Base-by-base conservation (phyloP, 1,140 invertebrate species). In the Periplaneta americana region DNA sequence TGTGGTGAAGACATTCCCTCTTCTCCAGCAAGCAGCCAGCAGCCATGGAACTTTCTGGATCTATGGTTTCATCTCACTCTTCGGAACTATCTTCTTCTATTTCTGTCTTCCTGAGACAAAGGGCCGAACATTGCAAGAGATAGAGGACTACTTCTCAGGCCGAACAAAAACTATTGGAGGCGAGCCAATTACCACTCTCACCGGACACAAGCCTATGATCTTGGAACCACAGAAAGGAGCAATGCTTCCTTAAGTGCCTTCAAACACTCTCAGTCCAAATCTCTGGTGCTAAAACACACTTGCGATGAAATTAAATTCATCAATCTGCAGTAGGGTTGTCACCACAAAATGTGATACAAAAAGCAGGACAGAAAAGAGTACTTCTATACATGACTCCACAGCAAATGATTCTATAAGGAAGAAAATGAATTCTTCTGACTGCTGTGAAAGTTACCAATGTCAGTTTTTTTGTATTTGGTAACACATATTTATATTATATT, bases 21-120 rank as follows among this genome's bases (percentile, higher is more conserved):
- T 91, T 11, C 82, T 94, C 2, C 88, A 89, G 17, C 85, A 88
- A 22, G 15, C 84, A 0, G 83, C 93, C 11, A 89, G 91, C 34
- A 88, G 89, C 75, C 90, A 92, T 84, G 93, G 92, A 3, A 89
- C 91, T 0, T 94, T 93, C 82, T 88, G 91, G 1, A 82, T 93
- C 0, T 94, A 93, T 81, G 93, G 94, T 0, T 88, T 88, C 32
- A 89, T 92, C 82, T 93, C 93, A 10, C 84, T 92, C 4, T 85
- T 89, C 37, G 91, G 92, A 87, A 89, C 91, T 82, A 85, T 93
- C 74, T 91, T 92, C 81, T 87, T 94, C 75, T 93, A 89, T 80
- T 89, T 93, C 76, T 93, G 90, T 82, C 87, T 96, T 22, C 95
- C 95, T n/a, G 96, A 97, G 87, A 97, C 95, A 1, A 96, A 95